These are phyloP conservation scores for Epistrophe eligans DNA, from an alignment of 2,888 invertebrate genomes.

Conservation along the genomic window DNA sequence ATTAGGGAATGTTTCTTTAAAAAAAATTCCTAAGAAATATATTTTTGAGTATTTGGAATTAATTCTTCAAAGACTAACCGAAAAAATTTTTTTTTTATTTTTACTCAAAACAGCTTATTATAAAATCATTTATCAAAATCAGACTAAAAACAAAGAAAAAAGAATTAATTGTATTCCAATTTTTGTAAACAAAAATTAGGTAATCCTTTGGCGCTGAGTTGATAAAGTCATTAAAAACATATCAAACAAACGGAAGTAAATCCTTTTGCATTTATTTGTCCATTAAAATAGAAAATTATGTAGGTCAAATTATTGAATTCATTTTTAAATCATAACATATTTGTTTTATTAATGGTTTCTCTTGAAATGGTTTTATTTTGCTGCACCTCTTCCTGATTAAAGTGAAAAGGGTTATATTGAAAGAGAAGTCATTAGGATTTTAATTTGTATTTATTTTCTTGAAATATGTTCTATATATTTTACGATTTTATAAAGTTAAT, in stretches of 20 bases:
- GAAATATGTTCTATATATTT: too few relatives aligned
- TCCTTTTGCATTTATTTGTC: conserved; percentile 1
- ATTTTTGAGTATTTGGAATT: neutral
- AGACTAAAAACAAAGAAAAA: neutral
- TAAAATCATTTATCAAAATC: conserved; percentile 54
- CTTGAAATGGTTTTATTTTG: neutral
- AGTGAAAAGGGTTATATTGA: neutral
- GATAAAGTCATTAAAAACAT: conserved; percentile 49
- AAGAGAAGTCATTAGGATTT: neutral
- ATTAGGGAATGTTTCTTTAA: neutral
- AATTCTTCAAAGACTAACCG: conserved; percentile 31
- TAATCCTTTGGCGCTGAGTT: conserved; percentile 19
- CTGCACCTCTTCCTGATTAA: neutral
- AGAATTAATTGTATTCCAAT: conserved; percentile 10
- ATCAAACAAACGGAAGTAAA: conserved; percentile 22
- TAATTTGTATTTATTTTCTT: neutral
- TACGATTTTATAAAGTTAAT: too few relatives aligned
- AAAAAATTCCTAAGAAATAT: conserved; percentile 32
- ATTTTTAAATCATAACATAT: neutral
- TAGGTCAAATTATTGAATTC: neutral
- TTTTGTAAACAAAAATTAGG: neutral
- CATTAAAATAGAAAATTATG: conserved; percentile 2
- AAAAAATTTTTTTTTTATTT: neutral
- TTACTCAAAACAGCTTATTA: conserved; percentile 49
- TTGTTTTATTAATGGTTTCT: conserved; percentile 13